These are phyloP conservation scores for Eueremaeus valkanovi DNA, from an alignment of 2,888 invertebrate genomes.

Conservation along the genomic window DNA sequence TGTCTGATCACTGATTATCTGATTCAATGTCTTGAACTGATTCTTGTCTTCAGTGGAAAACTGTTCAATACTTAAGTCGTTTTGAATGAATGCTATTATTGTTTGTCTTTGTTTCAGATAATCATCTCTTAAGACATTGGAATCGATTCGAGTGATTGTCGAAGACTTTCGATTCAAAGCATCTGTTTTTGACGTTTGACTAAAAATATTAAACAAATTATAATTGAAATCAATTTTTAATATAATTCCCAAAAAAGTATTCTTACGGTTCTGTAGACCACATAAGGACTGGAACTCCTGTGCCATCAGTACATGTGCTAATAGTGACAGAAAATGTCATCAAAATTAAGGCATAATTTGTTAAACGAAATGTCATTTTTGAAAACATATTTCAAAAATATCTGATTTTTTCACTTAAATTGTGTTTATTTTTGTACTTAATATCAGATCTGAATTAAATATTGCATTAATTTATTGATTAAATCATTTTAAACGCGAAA, in stretches of 20 bases:
- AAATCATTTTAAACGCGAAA: too few species aligned
- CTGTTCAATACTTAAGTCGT: slow-evolving; percentile 17
- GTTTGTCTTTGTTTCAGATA: neutral
- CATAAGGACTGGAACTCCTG: slow-evolving; percentile 17
- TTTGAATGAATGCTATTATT: slow-evolving; percentile 19
- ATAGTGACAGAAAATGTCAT: neutral
- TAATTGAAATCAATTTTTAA: neutral
- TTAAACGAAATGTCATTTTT: neutral
- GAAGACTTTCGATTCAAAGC: neutral
- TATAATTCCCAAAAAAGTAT: neutral
- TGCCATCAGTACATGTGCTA: neutral
- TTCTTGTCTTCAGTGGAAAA: neutral
- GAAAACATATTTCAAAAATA: too few species aligned
- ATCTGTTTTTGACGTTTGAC: neutral
- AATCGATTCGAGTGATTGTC: slow-evolving; percentile 8
- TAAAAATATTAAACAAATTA: neutral
- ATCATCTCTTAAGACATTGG: slow-evolving; percentile 26
- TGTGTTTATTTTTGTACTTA: neutral
- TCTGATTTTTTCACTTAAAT: neutral
- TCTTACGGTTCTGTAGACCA: neutral
- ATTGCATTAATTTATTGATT: too few species aligned
- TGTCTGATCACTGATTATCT: slow-evolving; percentile 8
- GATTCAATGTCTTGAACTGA: neutral
- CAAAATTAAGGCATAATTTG: slow-evolving; percentile 25
- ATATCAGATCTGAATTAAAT: neutral